These are phyloP conservation scores for Furnarius figulus DNA, from an alignment of 2,113 vertebrate genomes.

Conservation along the genomic window DNA sequence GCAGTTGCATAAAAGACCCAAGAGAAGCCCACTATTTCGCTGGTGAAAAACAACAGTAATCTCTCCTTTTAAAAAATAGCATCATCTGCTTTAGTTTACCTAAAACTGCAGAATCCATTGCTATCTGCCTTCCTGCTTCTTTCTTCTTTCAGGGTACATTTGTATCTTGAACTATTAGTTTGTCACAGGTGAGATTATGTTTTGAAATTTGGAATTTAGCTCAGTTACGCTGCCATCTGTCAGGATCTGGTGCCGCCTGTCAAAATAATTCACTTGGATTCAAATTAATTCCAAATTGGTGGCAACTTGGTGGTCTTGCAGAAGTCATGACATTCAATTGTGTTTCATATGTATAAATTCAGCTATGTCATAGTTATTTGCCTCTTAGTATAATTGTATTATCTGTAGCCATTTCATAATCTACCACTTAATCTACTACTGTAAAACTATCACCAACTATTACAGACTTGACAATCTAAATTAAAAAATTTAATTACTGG, in stretches of 20 bases:
- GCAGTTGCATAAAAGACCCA: not conserved
- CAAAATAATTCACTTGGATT: slow-evolving; percentile 60
- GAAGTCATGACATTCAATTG: not conserved
- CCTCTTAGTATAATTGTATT: not conserved
- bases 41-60: not conserved
- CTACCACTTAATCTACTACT: not conserved
- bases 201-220: slow-evolving; percentile 66
- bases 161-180: slow-evolving; percentile 34
- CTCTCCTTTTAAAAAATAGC: not conserved
- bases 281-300: slow-evolving; percentile 46
- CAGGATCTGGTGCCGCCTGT: slow-evolving; percentile 56
- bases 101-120: not conserved
- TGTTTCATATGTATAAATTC: not conserved
- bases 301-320: not conserved
- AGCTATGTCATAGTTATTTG: not conserved
- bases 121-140: not conserved
- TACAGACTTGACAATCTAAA: not conserved
- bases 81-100: not conserved
- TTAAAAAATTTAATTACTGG: not conserved
- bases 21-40: not conserved
- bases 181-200: slow-evolving; percentile 37
- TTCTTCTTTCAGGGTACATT: not conserved
- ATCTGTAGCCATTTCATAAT: not conserved
- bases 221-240: slow-evolving; percentile 66
- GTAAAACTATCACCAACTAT: not conserved